A percentile compares a stretch with the other conserved stretches of the same genome.
Evolutionary conservation across 2,797 vertebrate genomes (phyloP).

Genomic region (Argyrosomus regius): DNA sequence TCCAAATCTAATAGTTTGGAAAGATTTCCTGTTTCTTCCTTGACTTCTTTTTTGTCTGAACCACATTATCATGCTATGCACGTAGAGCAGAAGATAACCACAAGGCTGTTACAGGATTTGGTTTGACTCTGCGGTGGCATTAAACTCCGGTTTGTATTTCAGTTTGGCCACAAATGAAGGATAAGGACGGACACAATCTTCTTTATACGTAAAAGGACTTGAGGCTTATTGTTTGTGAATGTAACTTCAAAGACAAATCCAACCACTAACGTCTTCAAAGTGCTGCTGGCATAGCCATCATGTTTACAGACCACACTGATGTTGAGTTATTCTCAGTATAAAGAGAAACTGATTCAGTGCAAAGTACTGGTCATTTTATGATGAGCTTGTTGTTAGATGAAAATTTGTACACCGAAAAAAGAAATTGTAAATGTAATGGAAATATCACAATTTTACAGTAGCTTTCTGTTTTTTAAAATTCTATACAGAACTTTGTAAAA

Average conservation of each 20-base stretch:
- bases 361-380: background rate
- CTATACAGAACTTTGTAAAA: too few species aligned
- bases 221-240: background rate
- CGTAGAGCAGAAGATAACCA: background rate
- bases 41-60: background rate
- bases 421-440: too few species aligned
- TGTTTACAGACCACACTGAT: background rate
- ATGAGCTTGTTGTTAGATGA: background rate
- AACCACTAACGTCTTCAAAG: background rate
- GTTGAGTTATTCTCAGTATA: background rate
- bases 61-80: background rate
- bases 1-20: too few species aligned
- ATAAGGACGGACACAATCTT: background rate
- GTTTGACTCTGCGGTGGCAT: background rate
- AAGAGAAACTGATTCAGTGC: background rate
- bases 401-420: background rate
- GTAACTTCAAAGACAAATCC: background rate
- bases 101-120: background rate
- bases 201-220: background rate
- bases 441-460: background rate
- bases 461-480: too few species aligned
- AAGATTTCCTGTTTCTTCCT: background rate
- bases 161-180: background rate
- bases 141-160: too few species aligned
- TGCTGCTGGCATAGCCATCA: background rate